Percentiles rank a stretch among this genome's conserved stretches.
phyloP scores from a whole-genome alignment of 2,797 vertebrate species.

The Paguma larvata region DNA sequence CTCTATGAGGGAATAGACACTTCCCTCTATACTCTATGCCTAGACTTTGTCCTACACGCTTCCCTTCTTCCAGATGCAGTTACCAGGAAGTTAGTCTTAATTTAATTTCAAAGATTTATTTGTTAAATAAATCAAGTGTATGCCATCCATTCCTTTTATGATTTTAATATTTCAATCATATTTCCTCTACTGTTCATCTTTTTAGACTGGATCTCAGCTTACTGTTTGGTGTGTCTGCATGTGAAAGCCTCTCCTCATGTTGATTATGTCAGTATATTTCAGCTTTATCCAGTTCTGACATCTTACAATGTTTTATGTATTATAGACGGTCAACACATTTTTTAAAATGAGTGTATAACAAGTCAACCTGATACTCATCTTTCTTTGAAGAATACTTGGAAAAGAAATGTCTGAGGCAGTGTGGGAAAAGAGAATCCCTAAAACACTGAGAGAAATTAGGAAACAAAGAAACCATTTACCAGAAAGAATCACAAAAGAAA shows the following conservation, averaged over 20 bases:
- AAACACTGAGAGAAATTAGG: slow-evolving; percentile 56
- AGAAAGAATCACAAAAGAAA: slow-evolving; percentile 66
- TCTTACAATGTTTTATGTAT: not conserved
- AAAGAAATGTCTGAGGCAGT: slow-evolving; percentile 46
- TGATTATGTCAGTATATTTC: not conserved
- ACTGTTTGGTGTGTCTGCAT: not conserved
- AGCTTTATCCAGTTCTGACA: not conserved
- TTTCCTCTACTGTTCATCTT: not conserved
- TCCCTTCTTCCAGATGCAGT: not conserved
- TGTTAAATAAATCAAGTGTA: not conserved
- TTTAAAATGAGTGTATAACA: slow-evolving; percentile 29
- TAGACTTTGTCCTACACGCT: not conserved
- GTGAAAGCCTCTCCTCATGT: not conserved
- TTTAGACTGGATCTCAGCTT: not conserved
- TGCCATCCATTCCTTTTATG: not conserved
- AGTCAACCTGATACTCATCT: slow-evolving; percentile 51
- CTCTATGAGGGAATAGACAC: not conserved
- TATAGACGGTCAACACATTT: not conserved
- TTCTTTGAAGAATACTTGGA: slow-evolving; percentile 52
- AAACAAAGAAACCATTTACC: slow-evolving; percentile 75
- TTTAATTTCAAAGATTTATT: slow-evolving; percentile 30
- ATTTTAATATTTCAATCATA: slow-evolving; percentile 44
- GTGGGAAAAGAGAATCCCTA: slow-evolving; percentile 21
- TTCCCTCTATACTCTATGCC: not conserved
- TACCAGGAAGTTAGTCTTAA: not conserved